phyloP scores from a whole-genome alignment of 2,888 invertebrate genomes.

The Lepetodrilus schrolli region DNA sequence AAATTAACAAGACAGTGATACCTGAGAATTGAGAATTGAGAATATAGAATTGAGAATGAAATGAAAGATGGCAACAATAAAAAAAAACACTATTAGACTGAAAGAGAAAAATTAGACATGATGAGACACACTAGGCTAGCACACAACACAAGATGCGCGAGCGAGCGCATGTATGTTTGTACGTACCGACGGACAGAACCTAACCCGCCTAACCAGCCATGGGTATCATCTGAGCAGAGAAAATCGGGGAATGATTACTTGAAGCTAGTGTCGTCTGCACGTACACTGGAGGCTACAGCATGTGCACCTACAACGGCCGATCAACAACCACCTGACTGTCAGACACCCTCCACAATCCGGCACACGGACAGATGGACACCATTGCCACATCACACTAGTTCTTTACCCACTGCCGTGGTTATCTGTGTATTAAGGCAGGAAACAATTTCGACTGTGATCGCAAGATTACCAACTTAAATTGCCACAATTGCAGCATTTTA shows the following conservation, averaged over 20 bases:
- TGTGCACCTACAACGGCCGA: conserved; percentile 18
- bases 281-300: conserved; percentile 23
- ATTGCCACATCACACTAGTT: too few relatives aligned
- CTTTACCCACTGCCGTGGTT: too few relatives aligned
- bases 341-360: neutral
- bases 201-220: conserved; percentile 24
- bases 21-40: too few relatives aligned
- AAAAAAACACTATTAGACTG: conserved; percentile 16
- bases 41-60: too few relatives aligned
- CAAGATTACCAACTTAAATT: too few relatives aligned
- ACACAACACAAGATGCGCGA: neutral
- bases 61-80: too few relatives aligned
- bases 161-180: neutral
- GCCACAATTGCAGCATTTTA: too few relatives aligned
- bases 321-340: conserved; percentile 2
- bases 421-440: too few relatives aligned
- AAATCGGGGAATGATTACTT: neutral
- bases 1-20: too few relatives aligned
- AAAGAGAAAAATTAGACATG: conserved; percentile 13
- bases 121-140: neutral
- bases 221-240: conserved; percentile 25
- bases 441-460: too few relatives aligned
- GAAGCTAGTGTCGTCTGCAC: conserved; percentile 4
- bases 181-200: conserved; percentile 13
- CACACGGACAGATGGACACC: too few relatives aligned